phyloP scores from a whole-genome alignment of 2,797 vertebrate species.

The Lindbergichthys nudifrons region DNA sequence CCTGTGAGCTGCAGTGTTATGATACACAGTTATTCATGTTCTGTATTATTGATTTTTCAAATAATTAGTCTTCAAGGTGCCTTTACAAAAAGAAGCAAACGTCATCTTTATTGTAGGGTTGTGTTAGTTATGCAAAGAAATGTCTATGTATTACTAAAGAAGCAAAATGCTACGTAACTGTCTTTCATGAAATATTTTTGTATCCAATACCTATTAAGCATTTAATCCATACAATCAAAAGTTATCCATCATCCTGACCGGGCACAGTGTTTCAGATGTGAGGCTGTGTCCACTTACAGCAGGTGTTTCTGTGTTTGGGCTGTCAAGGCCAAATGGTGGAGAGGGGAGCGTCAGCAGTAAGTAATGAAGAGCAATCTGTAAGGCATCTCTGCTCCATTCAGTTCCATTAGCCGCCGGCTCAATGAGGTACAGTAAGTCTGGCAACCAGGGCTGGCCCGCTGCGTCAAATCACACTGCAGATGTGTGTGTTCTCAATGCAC shows the following conservation, averaged over 20 bases:
- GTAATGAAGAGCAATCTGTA: constrained; percentile 62
- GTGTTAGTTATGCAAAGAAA: background rate
- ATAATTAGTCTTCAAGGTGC: background rate
- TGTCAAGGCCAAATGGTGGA: constrained; percentile 73
- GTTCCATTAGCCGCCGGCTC: constrained; percentile 56
- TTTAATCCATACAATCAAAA: constrained; percentile 37
- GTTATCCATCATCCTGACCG: constrained; percentile 34
- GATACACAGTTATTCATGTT: background rate
- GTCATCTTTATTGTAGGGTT: background rate
- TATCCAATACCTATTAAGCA: constrained; percentile 15
- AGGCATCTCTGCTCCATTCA: constrained; percentile 45
- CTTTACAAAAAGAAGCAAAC: background rate
- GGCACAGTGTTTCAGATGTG: constrained; percentile 27
- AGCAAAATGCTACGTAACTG: background rate
- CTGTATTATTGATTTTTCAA: background rate
- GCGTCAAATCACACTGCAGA: constrained; percentile 13
- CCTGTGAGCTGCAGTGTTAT: background rate
- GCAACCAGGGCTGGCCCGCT: constrained; percentile 10
- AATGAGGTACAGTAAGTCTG: constrained; percentile 34
- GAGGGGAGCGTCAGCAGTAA: constrained; percentile 58
- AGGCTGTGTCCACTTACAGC: constrained; percentile 38
- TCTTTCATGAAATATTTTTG: constrained; percentile 9
- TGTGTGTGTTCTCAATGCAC: background rate
- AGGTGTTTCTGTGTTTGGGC: constrained; percentile 63
- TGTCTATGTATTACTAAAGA: background rate